Evolutionary conservation across 2,888 invertebrate genomes (phyloP), one percentile per base, ranked within the genome.

Genomic region (Drosophila picticornis): DNA sequence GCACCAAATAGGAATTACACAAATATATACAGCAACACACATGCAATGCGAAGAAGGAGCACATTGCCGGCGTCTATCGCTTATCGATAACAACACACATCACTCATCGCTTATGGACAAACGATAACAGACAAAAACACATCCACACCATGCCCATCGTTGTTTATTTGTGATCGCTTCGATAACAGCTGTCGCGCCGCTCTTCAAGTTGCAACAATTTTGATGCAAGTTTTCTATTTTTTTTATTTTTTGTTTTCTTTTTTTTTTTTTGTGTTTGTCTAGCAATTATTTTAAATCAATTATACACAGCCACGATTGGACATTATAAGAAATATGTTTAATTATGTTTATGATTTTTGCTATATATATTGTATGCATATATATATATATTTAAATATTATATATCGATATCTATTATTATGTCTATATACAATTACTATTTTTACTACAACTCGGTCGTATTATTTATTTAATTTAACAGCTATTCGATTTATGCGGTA

Each of bases 271-370:
- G 13, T 53, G 22, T 36, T 55, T 60, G 43, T 34, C 52, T 70
- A 70, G 76, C 59, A 57, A 64, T 36, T 76, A 62, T 51, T 75
- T 66, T 48, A 66, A 56, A 52, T 66, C 60, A 57, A 63, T 67
- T 57, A 46, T 29, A 62, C 34, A 60, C 48, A 59, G 27, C 31
- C 53, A 48, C 22, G 29, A 40, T 34, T 52, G 48, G 55, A 61
- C 46, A 67, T 50, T 66, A 46, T 56, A 58, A 56, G 43, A 57
- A 57, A 43, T 75, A 67, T 50, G 29, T 34, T 68, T 67, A 38
- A 67, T 40, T 67, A 51, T 56, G 29, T 48, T 56, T 57, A 68
- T 43, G 16, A 57, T 25, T 67, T 68, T 56, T 13, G n/a, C 19
- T 68, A 66, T 51, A 19, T 40, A 36, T 32, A 40, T 36, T 55